phyloP scores from a whole-genome alignment of 2,113 vertebrate species.

The Aegotheles bennettii region DNA sequence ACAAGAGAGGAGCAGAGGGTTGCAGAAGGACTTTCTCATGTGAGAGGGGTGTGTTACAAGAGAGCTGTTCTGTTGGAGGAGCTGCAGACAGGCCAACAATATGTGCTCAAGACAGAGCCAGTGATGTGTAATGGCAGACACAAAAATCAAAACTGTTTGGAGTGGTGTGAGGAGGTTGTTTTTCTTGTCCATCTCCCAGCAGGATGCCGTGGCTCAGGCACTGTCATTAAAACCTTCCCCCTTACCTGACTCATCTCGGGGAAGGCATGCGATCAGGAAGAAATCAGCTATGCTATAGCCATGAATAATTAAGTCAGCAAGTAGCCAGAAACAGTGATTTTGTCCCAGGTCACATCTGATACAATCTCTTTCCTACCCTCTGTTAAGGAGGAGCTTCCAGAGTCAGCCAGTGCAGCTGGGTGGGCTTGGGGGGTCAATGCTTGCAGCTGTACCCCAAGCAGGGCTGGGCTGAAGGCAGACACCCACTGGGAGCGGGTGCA shows the following conservation, averaged over 20 bases:
- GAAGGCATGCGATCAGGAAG: not conserved
- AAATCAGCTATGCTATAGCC: not conserved
- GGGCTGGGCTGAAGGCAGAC: not conserved
- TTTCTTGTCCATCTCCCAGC: not conserved
- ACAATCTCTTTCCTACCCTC: not conserved
- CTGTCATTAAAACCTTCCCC: not conserved
- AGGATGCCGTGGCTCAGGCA: accelerated
- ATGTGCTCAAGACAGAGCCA: accelerated
- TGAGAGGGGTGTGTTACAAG: not conserved
- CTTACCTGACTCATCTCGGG: not conserved
- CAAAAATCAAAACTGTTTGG: not conserved
- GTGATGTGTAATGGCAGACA: not conserved
- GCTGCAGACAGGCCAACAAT: not conserved
- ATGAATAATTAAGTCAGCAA: not conserved
- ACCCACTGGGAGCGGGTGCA: accelerated
- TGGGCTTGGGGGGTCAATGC: accelerated
- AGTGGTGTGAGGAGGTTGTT: not conserved
- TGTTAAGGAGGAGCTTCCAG: not conserved
- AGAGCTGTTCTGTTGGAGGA: not conserved
- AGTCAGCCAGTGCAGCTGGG: not conserved
- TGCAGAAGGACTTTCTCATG: not conserved
- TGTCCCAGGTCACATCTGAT: not conserved
- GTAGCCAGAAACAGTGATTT: not conserved
- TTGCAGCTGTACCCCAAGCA: not conserved
- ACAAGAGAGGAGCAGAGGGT: too few species aligned